Percentiles rank a stretch among this genome's conserved stretches.
Conservation (phyloP, 2,888 invertebrate genomes). For the Pheosia gnoma region DNA sequence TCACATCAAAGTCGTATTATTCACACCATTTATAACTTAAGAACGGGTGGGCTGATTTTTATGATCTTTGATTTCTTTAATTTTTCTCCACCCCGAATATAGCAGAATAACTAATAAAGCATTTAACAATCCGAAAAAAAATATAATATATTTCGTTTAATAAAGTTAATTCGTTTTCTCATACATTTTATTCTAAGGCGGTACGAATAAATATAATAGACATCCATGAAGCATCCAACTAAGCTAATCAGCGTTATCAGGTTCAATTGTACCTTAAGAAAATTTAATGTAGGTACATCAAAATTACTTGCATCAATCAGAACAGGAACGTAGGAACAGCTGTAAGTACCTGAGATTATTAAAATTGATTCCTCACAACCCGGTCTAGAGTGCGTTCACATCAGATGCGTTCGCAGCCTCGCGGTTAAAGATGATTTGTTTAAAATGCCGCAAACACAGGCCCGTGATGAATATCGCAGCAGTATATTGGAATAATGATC, state of each 20-base stretch:
- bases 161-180: too few relatives aligned
- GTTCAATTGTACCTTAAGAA: not conserved
- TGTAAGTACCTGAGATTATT: slow-evolving; percentile 48
- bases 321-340: not conserved
- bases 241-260: not conserved
- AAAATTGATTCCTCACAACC: slow-evolving; percentile 59
- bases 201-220: too few relatives aligned
- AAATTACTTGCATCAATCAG: not conserved
- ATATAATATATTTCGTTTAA: too few relatives aligned
- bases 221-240: too few relatives aligned
- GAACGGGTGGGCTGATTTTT: too few relatives aligned
- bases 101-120: too few relatives aligned
- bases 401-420: slow-evolving; percentile 41
- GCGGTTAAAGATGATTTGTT: slow-evolving; percentile 82
- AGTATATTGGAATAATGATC: slow-evolving; percentile 82
- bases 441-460: slow-evolving; percentile 75
- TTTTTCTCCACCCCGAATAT: too few relatives aligned
- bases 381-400: slow-evolving; percentile 46
- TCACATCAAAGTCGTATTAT: too few relatives aligned
- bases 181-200: too few relatives aligned
- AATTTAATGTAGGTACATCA: not conserved
- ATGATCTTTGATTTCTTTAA: too few relatives aligned
- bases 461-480: slow-evolving; percentile 80
- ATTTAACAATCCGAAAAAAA: too few relatives aligned
- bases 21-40: too few relatives aligned